Percentiles rank a stretch among this genome's conserved stretches.
Conservation (phyloP, 2,113 vertebrate genomes). For the Epinephelus lanceolatus region DNA sequence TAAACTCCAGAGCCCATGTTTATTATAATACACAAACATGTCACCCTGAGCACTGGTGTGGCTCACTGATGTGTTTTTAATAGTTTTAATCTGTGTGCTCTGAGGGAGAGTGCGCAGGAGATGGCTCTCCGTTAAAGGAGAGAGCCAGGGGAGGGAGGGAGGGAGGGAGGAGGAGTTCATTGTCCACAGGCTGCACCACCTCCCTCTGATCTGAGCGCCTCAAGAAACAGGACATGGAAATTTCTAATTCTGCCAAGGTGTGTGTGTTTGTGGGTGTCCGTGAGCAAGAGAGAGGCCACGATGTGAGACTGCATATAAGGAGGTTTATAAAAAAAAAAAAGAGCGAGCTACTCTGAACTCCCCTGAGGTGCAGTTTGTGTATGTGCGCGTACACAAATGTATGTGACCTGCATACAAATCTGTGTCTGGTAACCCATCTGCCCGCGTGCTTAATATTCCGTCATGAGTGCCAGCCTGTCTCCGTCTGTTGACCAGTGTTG, state of each 20-base stretch:
- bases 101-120: conserved; percentile 8
- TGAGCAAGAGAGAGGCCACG: conserved; percentile 23
- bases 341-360: conserved; percentile 25
- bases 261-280: conserved; percentile 18
- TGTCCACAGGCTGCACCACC: conserved; percentile 45
- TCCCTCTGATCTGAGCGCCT: conserved; percentile 58
- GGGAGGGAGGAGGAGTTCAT: conserved; percentile 18
- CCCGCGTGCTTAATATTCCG: conserved; percentile 49
- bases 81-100: conserved; percentile 35
- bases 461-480: conserved; percentile 9
- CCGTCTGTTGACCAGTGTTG: conserved; percentile 45
- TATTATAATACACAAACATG: too few species aligned
- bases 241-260: conserved; percentile 44
- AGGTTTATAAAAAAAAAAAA: conserved; percentile 54
- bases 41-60: background rate
- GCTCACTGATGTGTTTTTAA: conserved; percentile 31
- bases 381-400: conserved; percentile 25
- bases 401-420: conserved; percentile 57
- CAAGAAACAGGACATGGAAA: conserved; percentile 62
- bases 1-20: background rate
- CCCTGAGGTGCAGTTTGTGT: conserved; percentile 44
- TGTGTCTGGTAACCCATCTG: conserved; percentile 54
- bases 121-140: conserved; percentile 21
- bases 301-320: conserved; percentile 54
- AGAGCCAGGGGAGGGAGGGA: conserved; percentile 18